A percentile compares a stretch with the other conserved stretches of the same genome.
phyloP scores from a whole-genome alignment of 2,797 vertebrate species.

The Bradypus variegatus region DNA sequence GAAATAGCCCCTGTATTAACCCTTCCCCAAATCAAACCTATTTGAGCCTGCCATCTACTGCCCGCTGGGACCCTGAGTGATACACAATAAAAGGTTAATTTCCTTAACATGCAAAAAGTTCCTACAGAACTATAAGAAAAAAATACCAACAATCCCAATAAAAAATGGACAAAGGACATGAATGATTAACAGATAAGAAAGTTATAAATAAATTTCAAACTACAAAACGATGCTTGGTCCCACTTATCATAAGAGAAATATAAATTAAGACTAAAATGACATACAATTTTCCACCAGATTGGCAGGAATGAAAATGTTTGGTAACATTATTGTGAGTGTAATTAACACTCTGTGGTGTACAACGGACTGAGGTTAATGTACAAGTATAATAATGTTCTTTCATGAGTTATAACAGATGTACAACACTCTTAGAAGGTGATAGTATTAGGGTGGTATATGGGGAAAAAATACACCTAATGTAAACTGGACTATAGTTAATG shows the following conservation, averaged over 20 bases:
- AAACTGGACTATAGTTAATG: too few species aligned
- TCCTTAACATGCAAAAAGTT: background rate
- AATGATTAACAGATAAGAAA: background rate
- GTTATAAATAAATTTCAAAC: slow-evolving; percentile 22
- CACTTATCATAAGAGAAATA: background rate
- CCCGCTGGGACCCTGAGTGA: background rate
- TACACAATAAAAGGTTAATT: background rate
- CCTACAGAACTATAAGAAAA: background rate
- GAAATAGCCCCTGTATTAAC: background rate
- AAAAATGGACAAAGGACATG: background rate
- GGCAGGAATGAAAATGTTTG: background rate
- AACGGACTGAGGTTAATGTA: too few species aligned
- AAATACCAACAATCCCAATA: background rate
- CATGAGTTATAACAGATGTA: too few species aligned
- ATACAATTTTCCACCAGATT: background rate
- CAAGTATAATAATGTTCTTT: too few species aligned
- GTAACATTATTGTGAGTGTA: background rate
- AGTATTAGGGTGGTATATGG: too few species aligned
- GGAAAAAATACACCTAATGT: too few species aligned
- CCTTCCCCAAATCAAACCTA: background rate
- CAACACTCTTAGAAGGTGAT: too few species aligned
- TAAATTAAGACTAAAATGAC: background rate
- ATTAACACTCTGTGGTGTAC: too few species aligned
- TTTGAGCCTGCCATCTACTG: background rate
- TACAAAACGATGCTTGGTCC: background rate